phyloP scores from a whole-genome alignment of 2,113 vertebrate genomes.

The Microcebus jonahi region DNA sequence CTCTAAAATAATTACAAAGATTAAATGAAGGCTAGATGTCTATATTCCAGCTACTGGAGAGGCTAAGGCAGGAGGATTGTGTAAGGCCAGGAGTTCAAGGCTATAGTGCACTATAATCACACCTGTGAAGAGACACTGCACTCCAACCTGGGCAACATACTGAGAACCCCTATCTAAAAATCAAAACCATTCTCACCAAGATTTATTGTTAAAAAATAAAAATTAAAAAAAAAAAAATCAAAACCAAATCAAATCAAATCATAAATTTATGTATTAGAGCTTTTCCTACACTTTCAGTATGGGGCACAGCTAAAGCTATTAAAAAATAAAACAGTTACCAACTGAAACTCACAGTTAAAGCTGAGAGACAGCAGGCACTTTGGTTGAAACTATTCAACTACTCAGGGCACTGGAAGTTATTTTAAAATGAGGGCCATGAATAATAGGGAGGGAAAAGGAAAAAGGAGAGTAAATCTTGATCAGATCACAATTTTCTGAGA shows the following conservation, averaged over 20 bases:
- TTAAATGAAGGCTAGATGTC: background rate
- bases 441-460: background rate
- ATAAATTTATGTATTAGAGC: background rate
- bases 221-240: too few species aligned
- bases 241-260: background rate
- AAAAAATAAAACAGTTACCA: background rate
- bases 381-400: background rate
- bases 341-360: background rate
- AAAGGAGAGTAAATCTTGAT: background rate
- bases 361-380: background rate
- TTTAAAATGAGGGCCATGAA: conserved; percentile 12
- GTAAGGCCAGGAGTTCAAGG: background rate
- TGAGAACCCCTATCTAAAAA: background rate
- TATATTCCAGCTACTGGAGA: background rate
- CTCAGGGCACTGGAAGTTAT: background rate
- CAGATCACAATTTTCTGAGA: conserved; percentile 10
- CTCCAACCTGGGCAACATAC: background rate
- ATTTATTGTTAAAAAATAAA: too few species aligned
- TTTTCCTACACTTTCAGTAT: background rate
- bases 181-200: too few species aligned
- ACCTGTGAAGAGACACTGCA: background rate
- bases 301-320: background rate
- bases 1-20: conserved; percentile 2
- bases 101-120: background rate
- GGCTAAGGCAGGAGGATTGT: background rate